phyloP scores from a whole-genome alignment of 2,113 vertebrate species.

The Aldabrachelys gigantea region DNA sequence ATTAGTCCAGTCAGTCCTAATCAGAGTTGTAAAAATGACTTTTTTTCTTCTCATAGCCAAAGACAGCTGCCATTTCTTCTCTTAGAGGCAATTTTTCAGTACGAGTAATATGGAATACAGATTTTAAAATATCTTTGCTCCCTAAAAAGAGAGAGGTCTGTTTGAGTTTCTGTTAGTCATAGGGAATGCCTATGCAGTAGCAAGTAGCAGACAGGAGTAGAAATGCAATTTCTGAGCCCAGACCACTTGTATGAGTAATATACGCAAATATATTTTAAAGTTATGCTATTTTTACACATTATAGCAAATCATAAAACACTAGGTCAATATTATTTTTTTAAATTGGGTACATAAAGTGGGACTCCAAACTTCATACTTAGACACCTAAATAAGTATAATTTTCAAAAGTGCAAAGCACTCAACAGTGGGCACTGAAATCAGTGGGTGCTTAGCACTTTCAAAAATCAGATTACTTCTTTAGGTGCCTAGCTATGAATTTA shows the following conservation, averaged over 20 bases:
- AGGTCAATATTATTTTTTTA: too few relatives aligned
- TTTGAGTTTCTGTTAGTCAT: background rate
- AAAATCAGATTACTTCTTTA: background rate
- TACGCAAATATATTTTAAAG: background rate
- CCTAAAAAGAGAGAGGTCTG: background rate
- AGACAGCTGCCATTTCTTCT: background rate
- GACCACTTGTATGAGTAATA: background rate
- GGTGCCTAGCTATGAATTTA: background rate
- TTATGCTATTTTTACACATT: background rate
- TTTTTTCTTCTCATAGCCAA: background rate
- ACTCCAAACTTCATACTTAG: background rate
- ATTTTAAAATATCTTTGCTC: background rate
- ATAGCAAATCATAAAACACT: background rate
- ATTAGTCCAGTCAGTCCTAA: background rate
- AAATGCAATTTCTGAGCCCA: background rate
- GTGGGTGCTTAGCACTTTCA: background rate
- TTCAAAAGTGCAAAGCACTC: fast-evolving
- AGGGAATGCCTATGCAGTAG: background rate
- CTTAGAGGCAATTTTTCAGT: background rate
- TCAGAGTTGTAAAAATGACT: background rate
- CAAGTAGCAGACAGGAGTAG: background rate
- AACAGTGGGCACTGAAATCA: background rate
- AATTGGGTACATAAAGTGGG: background rate
- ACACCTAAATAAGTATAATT: background rate
- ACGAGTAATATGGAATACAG: background rate